Conservation (phyloP, 53 echinoderm and acorn worm species). For the Patiria pectinifera region DNA sequence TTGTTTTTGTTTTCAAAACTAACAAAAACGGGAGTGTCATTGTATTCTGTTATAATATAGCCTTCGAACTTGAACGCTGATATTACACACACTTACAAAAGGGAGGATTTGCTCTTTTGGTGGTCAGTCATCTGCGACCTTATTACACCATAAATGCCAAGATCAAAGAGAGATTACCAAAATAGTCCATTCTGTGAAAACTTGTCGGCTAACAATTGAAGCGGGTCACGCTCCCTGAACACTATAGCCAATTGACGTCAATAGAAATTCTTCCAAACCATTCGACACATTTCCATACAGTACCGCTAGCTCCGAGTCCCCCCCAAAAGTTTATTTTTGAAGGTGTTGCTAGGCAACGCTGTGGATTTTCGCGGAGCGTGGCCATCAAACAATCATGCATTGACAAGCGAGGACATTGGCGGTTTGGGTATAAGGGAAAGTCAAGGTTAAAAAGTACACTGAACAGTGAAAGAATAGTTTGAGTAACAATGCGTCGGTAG, state of each 20-base stretch:
- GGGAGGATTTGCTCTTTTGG: not conserved
- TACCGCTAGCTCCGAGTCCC: not conserved
- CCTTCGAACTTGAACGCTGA: not conserved
- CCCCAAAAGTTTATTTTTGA: not conserved
- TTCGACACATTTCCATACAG: not conserved
- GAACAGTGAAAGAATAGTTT: not conserved
- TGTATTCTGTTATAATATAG: not conserved
- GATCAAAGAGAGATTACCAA: not conserved
- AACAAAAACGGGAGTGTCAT: too few species aligned
- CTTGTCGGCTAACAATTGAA: not conserved
- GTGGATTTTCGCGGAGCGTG: not conserved
- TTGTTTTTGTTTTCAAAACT: too few species aligned
- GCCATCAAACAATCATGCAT: slow-evolving; percentile 3
- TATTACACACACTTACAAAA: not conserved
- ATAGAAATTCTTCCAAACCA: not conserved
- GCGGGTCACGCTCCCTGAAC: not conserved
- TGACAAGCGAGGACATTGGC: not conserved
- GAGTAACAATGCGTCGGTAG: not conserved
- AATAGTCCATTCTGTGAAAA: not conserved
- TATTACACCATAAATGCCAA: not conserved
- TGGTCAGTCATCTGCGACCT: not conserved
- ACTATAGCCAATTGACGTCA: not conserved
- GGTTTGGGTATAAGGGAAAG: not conserved
- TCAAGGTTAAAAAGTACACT: not conserved
- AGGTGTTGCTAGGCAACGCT: slow-evolving; percentile 17